Evolutionary conservation across 2,113 vertebrate species (phyloP).

Genomic region (Tautogolabrus adspersus): DNA sequence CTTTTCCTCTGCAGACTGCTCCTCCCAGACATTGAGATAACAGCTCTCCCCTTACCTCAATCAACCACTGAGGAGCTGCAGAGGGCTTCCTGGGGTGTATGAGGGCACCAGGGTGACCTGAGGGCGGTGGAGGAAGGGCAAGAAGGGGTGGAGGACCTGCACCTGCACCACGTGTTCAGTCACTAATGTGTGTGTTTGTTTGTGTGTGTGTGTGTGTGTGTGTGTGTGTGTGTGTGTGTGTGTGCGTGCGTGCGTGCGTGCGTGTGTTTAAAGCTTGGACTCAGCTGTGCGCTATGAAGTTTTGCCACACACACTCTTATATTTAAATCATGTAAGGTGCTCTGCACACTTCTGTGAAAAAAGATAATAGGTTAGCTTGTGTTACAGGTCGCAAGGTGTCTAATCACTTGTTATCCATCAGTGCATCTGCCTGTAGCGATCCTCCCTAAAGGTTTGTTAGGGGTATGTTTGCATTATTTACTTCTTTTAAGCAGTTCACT

Average conservation of each 20-base stretch:
- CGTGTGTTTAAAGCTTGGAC: constrained; percentile 11
- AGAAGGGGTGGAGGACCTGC: constrained; percentile 53
- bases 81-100: constrained; percentile 30
- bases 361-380: background rate
- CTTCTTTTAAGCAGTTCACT: background rate
- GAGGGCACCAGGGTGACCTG: constrained; percentile 55
- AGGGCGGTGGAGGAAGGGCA: constrained; percentile 41
- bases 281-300: constrained; percentile 54
- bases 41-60: constrained; percentile 73
- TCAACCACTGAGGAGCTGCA: constrained; percentile 39
- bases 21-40: constrained; percentile 67
- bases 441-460: background rate
- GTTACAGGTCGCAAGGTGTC: constrained; percentile 22
- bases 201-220: background rate
- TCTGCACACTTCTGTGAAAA: constrained; percentile 15
- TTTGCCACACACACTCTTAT: constrained; percentile 5
- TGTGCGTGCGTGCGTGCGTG: background rate
- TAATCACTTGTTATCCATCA: constrained; percentile 30
- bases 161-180: constrained; percentile 64
- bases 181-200: background rate
- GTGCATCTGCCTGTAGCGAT: background rate
- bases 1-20: constrained; percentile 48
- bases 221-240: background rate
- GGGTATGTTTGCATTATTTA: background rate
- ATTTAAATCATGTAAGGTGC: background rate